Conservation (phyloP, 2,888 invertebrate species). For the Eurois occulta region DNA sequence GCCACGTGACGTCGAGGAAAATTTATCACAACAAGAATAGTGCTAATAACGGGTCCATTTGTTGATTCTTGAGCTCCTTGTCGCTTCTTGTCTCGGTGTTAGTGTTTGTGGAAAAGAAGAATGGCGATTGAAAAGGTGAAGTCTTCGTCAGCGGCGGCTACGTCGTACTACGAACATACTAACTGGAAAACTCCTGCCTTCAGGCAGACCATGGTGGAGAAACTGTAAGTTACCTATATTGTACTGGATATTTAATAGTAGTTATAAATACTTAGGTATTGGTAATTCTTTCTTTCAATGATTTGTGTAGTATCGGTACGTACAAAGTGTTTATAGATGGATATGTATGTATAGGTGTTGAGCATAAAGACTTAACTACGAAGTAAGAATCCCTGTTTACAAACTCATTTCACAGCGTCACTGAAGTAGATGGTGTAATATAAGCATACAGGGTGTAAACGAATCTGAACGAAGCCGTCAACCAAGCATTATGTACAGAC, state of each 20-base stretch:
- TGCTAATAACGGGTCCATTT: neutral
- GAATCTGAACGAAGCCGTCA: too few relatives aligned
- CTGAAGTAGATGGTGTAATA: neutral
- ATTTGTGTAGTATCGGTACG: neutral
- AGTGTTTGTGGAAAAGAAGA: conserved; percentile 17
- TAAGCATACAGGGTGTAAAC: too few relatives aligned
- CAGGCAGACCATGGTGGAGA: conserved; percentile 48
- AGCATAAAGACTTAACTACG: neutral
- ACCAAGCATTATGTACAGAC: too few relatives aligned
- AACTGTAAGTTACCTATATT: conserved; percentile 44
- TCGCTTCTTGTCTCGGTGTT: neutral
- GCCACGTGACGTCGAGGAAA: conserved; percentile 34
- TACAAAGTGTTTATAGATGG: neutral
- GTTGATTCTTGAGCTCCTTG: neutral
- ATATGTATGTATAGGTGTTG: neutral
- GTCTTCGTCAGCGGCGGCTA: conserved; percentile 20
- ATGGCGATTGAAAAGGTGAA: conserved; percentile 49
- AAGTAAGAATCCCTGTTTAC: neutral
- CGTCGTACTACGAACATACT: conserved; percentile 27
- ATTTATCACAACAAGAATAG: conserved; percentile 26
- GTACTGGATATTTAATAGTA: neutral
- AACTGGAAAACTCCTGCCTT: conserved; percentile 51
- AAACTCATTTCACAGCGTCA: neutral
- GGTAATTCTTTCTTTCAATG: neutral
- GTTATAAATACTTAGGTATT: neutral